phyloP scores from a whole-genome alignment of 1,140 invertebrate genomes.

The Ephestia elutella region DNA sequence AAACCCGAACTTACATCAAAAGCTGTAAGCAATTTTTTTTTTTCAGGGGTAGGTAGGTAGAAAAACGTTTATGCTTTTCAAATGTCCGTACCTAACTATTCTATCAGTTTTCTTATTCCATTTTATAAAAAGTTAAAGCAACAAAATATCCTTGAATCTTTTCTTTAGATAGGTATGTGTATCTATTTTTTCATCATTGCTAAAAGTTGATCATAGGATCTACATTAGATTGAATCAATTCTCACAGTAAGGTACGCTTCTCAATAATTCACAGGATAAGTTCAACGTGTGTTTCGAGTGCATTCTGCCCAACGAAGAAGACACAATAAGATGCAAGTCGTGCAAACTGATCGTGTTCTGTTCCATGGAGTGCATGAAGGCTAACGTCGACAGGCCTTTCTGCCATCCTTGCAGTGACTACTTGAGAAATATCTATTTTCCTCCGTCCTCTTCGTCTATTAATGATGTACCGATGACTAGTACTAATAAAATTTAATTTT shows the following conservation, averaged over 20 bases:
- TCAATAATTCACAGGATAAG: slow-evolving; percentile 37
- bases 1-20: slow-evolving; percentile 40
- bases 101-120: too few relatives aligned
- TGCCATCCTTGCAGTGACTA: slow-evolving; percentile 52
- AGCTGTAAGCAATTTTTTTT: slow-evolving; percentile 26
- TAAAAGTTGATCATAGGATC: too few relatives aligned
- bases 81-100: too few relatives aligned
- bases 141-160: too few relatives aligned
- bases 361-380: slow-evolving; percentile 42
- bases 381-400: slow-evolving; percentile 33
- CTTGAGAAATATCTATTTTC: slow-evolving; percentile 39
- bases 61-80: too few relatives aligned
- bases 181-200: too few relatives aligned
- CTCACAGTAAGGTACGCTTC: too few relatives aligned
- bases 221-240: too few relatives aligned
- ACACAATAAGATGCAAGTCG: slow-evolving; percentile 36
- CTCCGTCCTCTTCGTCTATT: slow-evolving; percentile 4
- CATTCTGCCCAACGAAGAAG: slow-evolving; percentile 33
- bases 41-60: background rate
- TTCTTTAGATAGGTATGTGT: too few relatives aligned
- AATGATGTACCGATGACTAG: background rate
- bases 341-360: slow-evolving; percentile 54
- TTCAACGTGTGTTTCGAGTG: slow-evolving; percentile 63
- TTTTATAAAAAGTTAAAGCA: too few relatives aligned
- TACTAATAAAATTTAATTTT: background rate